Conservation (phyloP, 2,797 vertebrate species). For the Vireo griseus region DNA sequence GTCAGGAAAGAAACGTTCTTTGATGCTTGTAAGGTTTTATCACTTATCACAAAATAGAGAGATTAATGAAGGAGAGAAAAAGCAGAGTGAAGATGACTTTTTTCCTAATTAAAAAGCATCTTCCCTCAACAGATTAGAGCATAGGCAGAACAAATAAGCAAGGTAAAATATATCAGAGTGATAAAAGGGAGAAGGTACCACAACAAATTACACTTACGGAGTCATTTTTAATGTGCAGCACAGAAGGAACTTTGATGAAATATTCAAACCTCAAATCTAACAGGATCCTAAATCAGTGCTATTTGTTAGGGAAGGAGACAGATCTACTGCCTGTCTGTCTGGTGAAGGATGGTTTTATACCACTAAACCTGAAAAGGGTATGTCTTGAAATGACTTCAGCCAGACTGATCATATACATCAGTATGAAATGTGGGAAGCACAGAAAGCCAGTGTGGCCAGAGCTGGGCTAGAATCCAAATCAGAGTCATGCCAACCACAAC, state of each 20-base stretch:
- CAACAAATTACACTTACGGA: background rate
- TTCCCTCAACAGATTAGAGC: background rate
- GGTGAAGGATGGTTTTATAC: background rate
- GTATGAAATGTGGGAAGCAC: background rate
- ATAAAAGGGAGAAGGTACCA: background rate
- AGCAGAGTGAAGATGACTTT: accelerated
- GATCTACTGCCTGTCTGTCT: background rate
- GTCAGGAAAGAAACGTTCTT: background rate
- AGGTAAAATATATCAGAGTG: background rate
- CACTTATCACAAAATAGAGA: background rate
- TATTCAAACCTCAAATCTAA: constrained; percentile 5
- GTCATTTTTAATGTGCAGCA: background rate
- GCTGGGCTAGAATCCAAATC: background rate
- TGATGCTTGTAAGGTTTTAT: background rate
- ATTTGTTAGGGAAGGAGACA: background rate
- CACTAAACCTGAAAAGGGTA: background rate
- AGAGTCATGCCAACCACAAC: constrained; percentile 8
- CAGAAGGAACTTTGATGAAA: constrained; percentile 10
- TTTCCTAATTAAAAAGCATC: background rate
- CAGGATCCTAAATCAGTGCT: background rate
- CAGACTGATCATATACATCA: background rate
- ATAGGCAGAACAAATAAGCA: background rate
- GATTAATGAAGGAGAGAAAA: background rate
- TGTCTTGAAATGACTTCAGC: background rate
- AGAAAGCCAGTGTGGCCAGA: background rate